Evolutionary conservation across 2,888 invertebrate genomes (phyloP), one percentile per base, ranked within the genome.

Genomic region (Nomada fucata): DNA sequence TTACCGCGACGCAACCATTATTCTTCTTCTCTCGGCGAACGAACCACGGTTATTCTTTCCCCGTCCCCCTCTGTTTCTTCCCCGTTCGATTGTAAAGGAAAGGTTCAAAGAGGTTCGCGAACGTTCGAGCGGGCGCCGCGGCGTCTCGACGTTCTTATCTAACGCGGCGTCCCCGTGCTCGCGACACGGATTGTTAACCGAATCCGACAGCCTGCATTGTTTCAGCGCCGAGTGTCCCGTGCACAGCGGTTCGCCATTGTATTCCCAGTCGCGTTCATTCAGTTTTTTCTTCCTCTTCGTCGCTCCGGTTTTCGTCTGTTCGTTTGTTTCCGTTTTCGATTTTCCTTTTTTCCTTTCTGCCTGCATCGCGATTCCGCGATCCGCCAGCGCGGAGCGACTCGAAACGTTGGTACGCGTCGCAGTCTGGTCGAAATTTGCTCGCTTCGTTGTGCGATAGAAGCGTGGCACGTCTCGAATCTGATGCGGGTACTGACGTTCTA

Each of bases 161-260:
- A 90, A 84, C 85, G 59, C 9, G 83, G 60, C 77, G 86, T 72
- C 76, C 88, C 85, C 87, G 86, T 89, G 86, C 89, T 89, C 81
- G 84, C 84, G 84, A 82, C 84, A 85, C 85, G 85, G 89, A 89
- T 89, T 90, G 90, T 90, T 90, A 90, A 88, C 88, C 86, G 88
- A 90, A 89, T 88, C 89, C 87, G 87, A 89, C 84, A 90, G 86
- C 79, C 78, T 71, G 89, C 89, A 90, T 90, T 91, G 90, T 91
- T 86, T 87, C 82, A 82, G 26, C 78, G 71, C 70, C 65, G 85
- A 83, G 85, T 74, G 82, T 83, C 82, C 80, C 84, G 84, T 76
- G 79, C 78, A 77, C 85, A 89, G 90, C 90, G 90, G 90, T 86
- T 88, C 81, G 61, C 88, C 86, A 90, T 91, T 91, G 91, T 91